phyloP scores from a whole-genome alignment of 2,113 vertebrate genomes.

The Procapra przewalskii region DNA sequence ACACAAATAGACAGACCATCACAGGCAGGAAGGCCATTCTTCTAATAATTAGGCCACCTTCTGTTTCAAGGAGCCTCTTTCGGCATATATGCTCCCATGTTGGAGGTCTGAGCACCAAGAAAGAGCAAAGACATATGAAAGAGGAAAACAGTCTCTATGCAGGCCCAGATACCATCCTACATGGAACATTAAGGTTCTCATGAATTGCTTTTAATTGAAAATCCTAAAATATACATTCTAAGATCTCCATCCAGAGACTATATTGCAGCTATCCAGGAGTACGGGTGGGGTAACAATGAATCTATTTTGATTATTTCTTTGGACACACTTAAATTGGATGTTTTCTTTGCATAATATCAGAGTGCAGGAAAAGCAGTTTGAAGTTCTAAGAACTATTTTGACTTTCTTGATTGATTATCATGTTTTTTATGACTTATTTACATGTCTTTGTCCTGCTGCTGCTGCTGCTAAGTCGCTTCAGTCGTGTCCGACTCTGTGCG shows the following conservation, averaged over 20 bases:
- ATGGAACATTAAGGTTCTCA: not conserved
- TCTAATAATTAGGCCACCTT: slow-evolving; percentile 79
- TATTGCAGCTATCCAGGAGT: not conserved
- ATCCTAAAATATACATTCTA: slow-evolving; percentile 1
- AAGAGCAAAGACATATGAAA: slow-evolving; percentile 11
- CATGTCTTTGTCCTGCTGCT: not conserved
- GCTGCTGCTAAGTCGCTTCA: too few relatives aligned
- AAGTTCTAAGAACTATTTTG: not conserved
- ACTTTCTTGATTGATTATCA: not conserved
- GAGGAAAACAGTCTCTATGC: not conserved
- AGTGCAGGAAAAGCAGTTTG: not conserved
- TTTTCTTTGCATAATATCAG: slow-evolving; percentile 19
- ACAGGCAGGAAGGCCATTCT: slow-evolving; percentile 71
- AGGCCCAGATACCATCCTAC: not conserved
- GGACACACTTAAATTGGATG: not conserved
- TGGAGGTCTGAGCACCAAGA: slow-evolving; percentile 16
- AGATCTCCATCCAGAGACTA: not conserved
- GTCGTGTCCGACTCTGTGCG: too few relatives aligned
- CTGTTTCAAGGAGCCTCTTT: slow-evolving; percentile 72
- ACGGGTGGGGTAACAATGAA: not conserved
- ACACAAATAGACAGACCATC: slow-evolving; percentile 78
- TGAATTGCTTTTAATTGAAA: not conserved
- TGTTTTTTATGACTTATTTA: not conserved
- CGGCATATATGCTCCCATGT: slow-evolving; percentile 38
- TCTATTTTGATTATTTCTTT: not conserved